Base-by-base conservation (phyloP, 2,797 vertebrate genomes). In the Enteromius thamalakanensis region DNA sequence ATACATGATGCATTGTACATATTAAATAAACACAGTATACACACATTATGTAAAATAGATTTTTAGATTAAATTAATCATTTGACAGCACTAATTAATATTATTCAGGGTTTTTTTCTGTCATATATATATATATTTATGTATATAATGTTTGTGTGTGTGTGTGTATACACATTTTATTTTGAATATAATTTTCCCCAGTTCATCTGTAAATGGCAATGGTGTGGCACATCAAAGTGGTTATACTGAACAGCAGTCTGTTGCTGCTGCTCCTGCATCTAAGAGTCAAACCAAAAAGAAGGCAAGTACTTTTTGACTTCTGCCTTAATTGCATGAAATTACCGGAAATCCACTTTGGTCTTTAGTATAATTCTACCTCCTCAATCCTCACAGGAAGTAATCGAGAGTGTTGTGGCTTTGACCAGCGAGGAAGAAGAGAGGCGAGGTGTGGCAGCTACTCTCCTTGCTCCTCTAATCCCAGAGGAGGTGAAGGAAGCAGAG, bases 401-500 rank as follows among this genome's bases (percentile, higher is more conserved):
- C 0, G 97, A 99, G 92, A 97, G 95, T 3, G 94, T 99, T 17
- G 95, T 98, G 29, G 98, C 96, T 4, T 96, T 99, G 76, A 96
- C 97, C 76, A 97, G 95, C 70, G 97, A 93, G 0, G 96, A 98
- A 81, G 98, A 99, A 85, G 97, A 99, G 85, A 94, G 90, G 71
- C 94, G 89, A 3, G 98, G 98, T 6, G 98, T 99, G 67, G 98
- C 98, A 0, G 97, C 96, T 0, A 96, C 97, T 34, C 93, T 99
- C 8, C 95, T 99, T 4, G 98, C 96, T 29, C 97, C 98, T 0
- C 93, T 99, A 0, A 92, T 99, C 87, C 97, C 98, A 0, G 95
- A 95, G 0, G 96, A 97, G 81, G 95, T 99, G 64, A 99, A 99
- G 90, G 96, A 97, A 82, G 95, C 97, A 40, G 98, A 99, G 87